Conservation (phyloP, 2,797 vertebrate species). For the Euthynnus affinis region DNA sequence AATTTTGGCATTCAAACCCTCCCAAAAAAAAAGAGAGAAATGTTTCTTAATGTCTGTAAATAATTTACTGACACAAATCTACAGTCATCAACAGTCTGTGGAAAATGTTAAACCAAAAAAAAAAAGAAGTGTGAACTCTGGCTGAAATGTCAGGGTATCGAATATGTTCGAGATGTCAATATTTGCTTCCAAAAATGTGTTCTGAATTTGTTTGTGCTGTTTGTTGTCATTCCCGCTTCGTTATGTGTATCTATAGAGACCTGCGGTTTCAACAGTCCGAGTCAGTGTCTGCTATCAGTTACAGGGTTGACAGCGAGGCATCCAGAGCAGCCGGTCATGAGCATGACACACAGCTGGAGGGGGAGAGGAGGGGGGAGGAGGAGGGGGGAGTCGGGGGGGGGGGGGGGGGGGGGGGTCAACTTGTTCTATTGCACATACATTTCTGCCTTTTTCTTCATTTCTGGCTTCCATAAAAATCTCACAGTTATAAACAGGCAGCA, state of each 20-base stretch:
- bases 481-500: slow-evolving; percentile 82
- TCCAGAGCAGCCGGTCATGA: slow-evolving; percentile 43
- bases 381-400: slow-evolving; percentile 7
- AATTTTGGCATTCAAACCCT: not conserved
- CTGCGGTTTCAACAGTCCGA: slow-evolving; percentile 51
- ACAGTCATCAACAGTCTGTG: not conserved
- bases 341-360: not conserved
- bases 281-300: slow-evolving; percentile 51
- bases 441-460: slow-evolving; percentile 76
- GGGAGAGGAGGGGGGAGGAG: not conserved
- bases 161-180: not conserved
- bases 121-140: not conserved
- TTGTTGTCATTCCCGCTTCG: slow-evolving; percentile 21
- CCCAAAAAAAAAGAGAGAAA: too few species aligned
- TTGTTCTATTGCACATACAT: slow-evolving; percentile 86
- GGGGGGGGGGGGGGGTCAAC: slow-evolving; percentile 20
- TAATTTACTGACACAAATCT: not conserved
- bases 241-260: slow-evolving; percentile 53
- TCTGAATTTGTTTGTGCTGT: slow-evolving; percentile 19
- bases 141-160: not conserved
- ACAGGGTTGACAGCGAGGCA: slow-evolving; percentile 55
- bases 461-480: slow-evolving; percentile 68
- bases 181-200: not conserved
- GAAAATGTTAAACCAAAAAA: too few species aligned
- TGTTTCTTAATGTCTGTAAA: not conserved